Conservation (phyloP, 2,797 vertebrate genomes). For the Lagocephalus sceleratus region DNA sequence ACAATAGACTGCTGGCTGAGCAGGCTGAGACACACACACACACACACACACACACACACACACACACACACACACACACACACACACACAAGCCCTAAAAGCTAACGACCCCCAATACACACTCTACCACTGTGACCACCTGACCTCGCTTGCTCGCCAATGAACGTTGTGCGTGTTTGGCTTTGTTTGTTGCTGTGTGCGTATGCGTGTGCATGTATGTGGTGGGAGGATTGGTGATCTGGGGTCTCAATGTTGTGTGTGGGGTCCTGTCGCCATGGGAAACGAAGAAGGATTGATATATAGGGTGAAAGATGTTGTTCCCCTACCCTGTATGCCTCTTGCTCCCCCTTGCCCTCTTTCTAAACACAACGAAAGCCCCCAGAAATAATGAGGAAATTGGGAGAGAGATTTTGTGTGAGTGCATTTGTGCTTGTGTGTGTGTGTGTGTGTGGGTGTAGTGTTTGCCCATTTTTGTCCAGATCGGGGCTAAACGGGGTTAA, state of each 20-base stretch:
- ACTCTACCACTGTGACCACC: constrained; percentile 62
- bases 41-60: constrained; percentile 28
- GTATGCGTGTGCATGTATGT: constrained; percentile 29
- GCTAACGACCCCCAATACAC: constrained; percentile 64
- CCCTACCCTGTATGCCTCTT: constrained; percentile 31
- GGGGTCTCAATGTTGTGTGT: constrained; percentile 58
- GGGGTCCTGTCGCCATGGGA: constrained; percentile 66
- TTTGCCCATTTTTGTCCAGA: constrained; percentile 71
- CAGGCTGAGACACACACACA: constrained; percentile 31
- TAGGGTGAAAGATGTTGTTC: constrained; percentile 64
- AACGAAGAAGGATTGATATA: constrained; percentile 62
- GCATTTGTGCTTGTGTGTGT: constrained; percentile 21
- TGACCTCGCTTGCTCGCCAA: constrained; percentile 65
- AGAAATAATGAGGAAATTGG: constrained; percentile 43
- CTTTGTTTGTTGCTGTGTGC: constrained; percentile 18
- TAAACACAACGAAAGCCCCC: constrained; percentile 40
- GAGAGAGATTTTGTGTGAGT: constrained; percentile 12
- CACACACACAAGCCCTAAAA: constrained; percentile 51
- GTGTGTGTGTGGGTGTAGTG: constrained; percentile 16
- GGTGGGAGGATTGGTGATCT: constrained; percentile 46
- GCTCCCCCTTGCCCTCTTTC: constrained; percentile 26
- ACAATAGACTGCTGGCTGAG: constrained; percentile 74
- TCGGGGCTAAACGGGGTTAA: constrained; percentile 75
- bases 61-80: constrained; percentile 34
- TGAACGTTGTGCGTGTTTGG: constrained; percentile 47